A percentile compares a stretch with the other conserved stretches of the same genome.
Conservation (phyloP, 2,113 vertebrate genomes). For the Lota lota region DNA sequence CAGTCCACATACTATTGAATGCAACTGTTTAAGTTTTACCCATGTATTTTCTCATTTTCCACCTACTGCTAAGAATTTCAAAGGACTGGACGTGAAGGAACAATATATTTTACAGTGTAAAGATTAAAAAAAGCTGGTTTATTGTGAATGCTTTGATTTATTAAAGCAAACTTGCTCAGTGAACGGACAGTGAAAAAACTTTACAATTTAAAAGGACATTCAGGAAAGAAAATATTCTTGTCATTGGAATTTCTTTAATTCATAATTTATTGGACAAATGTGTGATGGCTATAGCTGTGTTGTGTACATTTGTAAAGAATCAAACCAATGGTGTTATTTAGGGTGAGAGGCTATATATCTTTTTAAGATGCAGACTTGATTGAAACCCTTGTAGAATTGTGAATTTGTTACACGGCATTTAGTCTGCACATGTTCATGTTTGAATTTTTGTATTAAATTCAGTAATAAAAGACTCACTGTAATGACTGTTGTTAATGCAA, state of each 20-base stretch:
- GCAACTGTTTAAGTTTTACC: neutral
- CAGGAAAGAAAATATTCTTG: slow-evolving; percentile 54
- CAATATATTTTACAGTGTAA: slow-evolving; percentile 77
- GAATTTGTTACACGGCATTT: slow-evolving; percentile 96
- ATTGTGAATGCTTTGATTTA: slow-evolving; percentile 80
- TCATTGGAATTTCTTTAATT: slow-evolving; percentile 65
- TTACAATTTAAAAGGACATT: slow-evolving; percentile 57
- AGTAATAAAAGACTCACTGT: slow-evolving; percentile 69
- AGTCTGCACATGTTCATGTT: slow-evolving; percentile 93
- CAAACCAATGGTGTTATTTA: slow-evolving; percentile 75
- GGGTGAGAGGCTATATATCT: slow-evolving; percentile 80
- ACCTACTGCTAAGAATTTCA: slow-evolving; percentile 28
- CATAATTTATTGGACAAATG: slow-evolving; percentile 46
- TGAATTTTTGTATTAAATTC: slow-evolving; percentile 92
- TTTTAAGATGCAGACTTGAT: slow-evolving; percentile 85
- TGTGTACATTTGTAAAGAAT: slow-evolving; percentile 78
- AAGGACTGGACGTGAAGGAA: slow-evolving; percentile 67
- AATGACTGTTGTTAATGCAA: neutral
- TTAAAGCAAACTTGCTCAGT: slow-evolving; percentile 71
- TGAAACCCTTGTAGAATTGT: slow-evolving; percentile 77
- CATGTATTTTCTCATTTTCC: neutral
- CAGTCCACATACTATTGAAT: too few species aligned
- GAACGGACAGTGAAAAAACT: slow-evolving; percentile 43
- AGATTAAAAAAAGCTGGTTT: slow-evolving; percentile 67
- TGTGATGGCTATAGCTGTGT: slow-evolving; percentile 76